Percentiles rank a stretch among this genome's conserved stretches.
phyloP scores from a whole-genome alignment of 2,888 invertebrate genomes.

The Melanargia galathea region DNA sequence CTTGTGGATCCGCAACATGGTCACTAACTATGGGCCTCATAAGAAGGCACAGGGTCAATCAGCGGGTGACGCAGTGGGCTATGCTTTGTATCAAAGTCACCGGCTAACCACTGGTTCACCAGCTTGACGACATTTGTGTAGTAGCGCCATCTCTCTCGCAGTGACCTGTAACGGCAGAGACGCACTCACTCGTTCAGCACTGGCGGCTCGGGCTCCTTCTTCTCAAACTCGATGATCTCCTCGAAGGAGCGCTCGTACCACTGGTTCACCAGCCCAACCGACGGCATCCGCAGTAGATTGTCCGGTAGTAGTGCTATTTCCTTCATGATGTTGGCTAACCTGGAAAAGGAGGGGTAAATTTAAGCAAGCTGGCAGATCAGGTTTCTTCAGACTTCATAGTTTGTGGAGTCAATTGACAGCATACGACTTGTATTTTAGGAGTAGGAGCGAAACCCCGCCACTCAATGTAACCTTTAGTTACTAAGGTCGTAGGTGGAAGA shows the following conservation, averaged over 20 bases:
- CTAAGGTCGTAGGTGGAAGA: too few relatives aligned
- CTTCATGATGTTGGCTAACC: constrained; percentile 99
- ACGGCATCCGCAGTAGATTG: constrained; percentile 95
- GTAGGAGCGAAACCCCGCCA: too few relatives aligned
- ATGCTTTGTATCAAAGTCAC: not conserved
- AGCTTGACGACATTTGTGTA: not conserved
- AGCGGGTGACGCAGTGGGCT: too few relatives aligned
- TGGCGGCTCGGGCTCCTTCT: constrained; percentile 86
- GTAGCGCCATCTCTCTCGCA: not conserved
- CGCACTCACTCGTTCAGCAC: constrained; percentile 85
- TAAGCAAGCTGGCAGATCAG: not conserved
- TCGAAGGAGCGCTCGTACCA: constrained; percentile 97
- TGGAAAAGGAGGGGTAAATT: constrained; percentile 41
- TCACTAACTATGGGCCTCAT: too few relatives aligned
- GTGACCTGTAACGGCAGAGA: not conserved
- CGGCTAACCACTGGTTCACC: not conserved
- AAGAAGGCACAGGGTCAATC: too few relatives aligned
- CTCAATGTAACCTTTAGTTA: too few relatives aligned
- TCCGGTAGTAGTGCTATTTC: constrained; percentile 98
- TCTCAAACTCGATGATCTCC: constrained; percentile 97
- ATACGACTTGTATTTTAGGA: too few relatives aligned
- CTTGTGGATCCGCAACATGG: too few relatives aligned
- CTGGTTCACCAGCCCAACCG: constrained; percentile 95
- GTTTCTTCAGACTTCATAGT: too few relatives aligned
- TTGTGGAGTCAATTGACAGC: too few relatives aligned